Evolutionary conservation across 2,888 invertebrate species (phyloP), one percentile per base, ranked within the genome.

Genomic region (Candidula unifasciata): DNA sequence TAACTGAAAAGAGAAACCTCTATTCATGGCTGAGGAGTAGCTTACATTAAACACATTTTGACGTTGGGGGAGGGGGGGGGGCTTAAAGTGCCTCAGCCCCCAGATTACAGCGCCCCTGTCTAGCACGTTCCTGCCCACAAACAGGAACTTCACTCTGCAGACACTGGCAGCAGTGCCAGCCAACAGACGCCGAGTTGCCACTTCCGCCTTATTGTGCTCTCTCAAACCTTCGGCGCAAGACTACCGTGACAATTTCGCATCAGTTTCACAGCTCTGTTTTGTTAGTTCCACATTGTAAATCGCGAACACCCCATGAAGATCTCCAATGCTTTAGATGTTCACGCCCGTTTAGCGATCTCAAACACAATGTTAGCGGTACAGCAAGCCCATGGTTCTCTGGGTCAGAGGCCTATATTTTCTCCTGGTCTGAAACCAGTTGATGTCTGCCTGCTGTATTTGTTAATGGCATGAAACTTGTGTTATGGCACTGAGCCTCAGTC

Each of bases 341-440:
- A 74, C 74, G 74, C 74, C 74, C 52, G 27, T 74, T 74, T 74
- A 74, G 74, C 54, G 54, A 54, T 74, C 30, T 74, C 27, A 74
- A 54, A 74, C 27, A 74, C 30, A 74, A 30, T 27, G 54, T 30
- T 54, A 30, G 52, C 21, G 27, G 74, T 52, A 54, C 74, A 74
- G 52, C 54, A 54, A 52, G 30, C 52, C 18, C 24, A 30, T 54
- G 54, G 74, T 30, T 52, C 54, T 74, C 27, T 54, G 52, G 74
- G 54, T 54, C 54, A 74, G 30, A 74, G 30, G 74, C 54, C 27
- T 74, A 74, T 74, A 52, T 27, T 54, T 73, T 30, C 74, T 54
- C 30, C 16, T 30, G 30, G 52, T 74, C 30, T 74, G 30, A 74
- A 74, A 74, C 54, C 74, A 33, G 30, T 54, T 74, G 54, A n/a